Evolutionary conservation across 2,888 invertebrate genomes (phyloP).

Genomic region (Drosophila flavopinicola): DNA sequence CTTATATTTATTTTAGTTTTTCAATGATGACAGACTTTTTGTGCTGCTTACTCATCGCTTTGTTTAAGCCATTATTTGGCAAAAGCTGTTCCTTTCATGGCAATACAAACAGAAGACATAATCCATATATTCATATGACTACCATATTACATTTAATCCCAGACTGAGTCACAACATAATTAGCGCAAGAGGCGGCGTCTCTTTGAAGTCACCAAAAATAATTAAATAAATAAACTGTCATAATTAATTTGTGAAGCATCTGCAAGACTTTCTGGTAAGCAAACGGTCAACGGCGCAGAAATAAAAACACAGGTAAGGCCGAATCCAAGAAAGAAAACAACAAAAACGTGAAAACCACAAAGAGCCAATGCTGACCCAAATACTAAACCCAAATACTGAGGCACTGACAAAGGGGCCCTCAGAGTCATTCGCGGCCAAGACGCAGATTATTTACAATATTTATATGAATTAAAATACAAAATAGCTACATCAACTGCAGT

Average conservation of each 20-base stretch:
- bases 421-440: constrained; percentile 22
- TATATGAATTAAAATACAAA: constrained; percentile 54
- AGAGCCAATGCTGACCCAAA: constrained; percentile 67
- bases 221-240: constrained; percentile 80
- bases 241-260: constrained; percentile 73
- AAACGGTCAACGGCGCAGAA: constrained; percentile 33
- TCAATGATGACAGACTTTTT: too few relatives aligned
- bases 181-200: constrained; percentile 38
- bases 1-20: too few relatives aligned
- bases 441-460: constrained; percentile 55
- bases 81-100: constrained; percentile 22
- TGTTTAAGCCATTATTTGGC: constrained; percentile 7
- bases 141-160: constrained; percentile 50
- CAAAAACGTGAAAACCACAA: constrained; percentile 33
- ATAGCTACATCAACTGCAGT: constrained; percentile 36
- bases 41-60: neutral
- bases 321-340: too few relatives aligned
- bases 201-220: constrained; percentile 64
- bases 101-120: constrained; percentile 1
- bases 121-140: constrained; percentile 17
- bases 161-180: constrained; percentile 76
- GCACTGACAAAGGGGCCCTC: constrained; percentile 21
- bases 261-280: constrained; percentile 31
- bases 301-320: constrained; percentile 21
- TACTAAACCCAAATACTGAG: constrained; percentile 52